Conservation (phyloP, 1,140 invertebrate species). For the Liolophura sinensis region DNA sequence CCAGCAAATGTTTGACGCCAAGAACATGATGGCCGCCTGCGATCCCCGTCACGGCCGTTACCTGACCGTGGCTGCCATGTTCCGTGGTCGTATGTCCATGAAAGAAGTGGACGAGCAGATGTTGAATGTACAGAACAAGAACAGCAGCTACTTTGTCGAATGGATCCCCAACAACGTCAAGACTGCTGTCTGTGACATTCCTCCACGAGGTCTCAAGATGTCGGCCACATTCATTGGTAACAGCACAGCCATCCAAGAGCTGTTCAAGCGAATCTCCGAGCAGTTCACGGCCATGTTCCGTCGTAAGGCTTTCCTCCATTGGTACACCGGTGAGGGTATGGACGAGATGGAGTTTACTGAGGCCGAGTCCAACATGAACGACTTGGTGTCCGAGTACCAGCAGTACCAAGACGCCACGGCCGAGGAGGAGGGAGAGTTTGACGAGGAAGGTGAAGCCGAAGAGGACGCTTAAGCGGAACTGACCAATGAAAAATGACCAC, state of each 20-base stretch:
- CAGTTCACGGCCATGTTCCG: constrained; percentile 68
- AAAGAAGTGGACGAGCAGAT: constrained; percentile 62
- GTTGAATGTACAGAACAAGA: constrained; percentile 57
- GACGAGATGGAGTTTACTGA: constrained; percentile 80
- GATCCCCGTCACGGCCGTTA: constrained; percentile 70
- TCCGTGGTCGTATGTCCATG: constrained; percentile 71
- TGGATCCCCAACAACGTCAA: constrained; percentile 90
- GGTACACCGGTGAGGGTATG: constrained; percentile 84
- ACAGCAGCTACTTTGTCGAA: constrained; percentile 83
- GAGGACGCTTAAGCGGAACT: too few relatives aligned
- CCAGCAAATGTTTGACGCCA: constrained; percentile 73
- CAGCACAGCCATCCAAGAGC: too few relatives aligned
- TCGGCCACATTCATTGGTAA: constrained; percentile 60
- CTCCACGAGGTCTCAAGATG: constrained; percentile 52
- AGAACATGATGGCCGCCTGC: constrained; percentile 77
- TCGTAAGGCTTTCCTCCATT: constrained; percentile 78
- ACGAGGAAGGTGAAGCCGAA: constrained; percentile 63
- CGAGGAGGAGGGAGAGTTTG: constrained; percentile 61
- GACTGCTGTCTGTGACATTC: constrained; percentile 24
- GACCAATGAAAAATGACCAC: too few relatives aligned
- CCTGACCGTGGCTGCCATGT: constrained; percentile 83
- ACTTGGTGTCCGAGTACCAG: constrained; percentile 83
- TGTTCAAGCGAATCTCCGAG: too few relatives aligned
- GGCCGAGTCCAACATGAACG: constrained; percentile 80
- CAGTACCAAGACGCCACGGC: constrained; percentile 55